Conservation (phyloP, 2,113 vertebrate species). For the Otus sunia region DNA sequence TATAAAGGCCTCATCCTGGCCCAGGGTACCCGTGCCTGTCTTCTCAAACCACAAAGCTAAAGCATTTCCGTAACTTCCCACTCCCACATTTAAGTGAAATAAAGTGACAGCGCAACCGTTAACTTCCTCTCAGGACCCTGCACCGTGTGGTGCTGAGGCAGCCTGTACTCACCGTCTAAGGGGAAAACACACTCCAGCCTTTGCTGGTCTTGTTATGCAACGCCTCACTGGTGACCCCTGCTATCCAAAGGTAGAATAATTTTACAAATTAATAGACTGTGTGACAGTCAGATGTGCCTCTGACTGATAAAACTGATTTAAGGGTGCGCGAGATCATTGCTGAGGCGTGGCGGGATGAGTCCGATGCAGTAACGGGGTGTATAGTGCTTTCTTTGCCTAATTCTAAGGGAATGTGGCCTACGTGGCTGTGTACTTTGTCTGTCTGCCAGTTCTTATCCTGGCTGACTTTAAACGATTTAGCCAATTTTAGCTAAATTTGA, state of each 20-base stretch:
- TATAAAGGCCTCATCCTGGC: rapidly evolving
- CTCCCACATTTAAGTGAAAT: neutral
- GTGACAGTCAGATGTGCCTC: neutral
- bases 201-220: rapidly evolving
- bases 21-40: rapidly evolving
- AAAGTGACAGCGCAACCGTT: rapidly evolving
- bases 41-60: neutral
- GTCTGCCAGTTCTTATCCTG: rapidly evolving
- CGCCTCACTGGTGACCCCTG: neutral
- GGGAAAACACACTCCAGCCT: rapidly evolving
- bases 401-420: rapidly evolving
- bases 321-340: neutral
- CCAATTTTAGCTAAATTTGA: neutral
- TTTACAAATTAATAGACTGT: neutral
- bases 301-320: neutral
- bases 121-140: rapidly evolving
- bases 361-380: neutral
- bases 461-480: neutral
- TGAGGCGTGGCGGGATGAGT: rapidly evolving
- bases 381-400: neutral
- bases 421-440: rapidly evolving
- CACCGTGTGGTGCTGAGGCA: neutral
- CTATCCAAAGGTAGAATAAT: neutral
- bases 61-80: neutral
- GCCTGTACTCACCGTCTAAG: rapidly evolving